phyloP scores from a whole-genome alignment of 2,888 invertebrate genomes.

The Dasypogon diadema region DNA sequence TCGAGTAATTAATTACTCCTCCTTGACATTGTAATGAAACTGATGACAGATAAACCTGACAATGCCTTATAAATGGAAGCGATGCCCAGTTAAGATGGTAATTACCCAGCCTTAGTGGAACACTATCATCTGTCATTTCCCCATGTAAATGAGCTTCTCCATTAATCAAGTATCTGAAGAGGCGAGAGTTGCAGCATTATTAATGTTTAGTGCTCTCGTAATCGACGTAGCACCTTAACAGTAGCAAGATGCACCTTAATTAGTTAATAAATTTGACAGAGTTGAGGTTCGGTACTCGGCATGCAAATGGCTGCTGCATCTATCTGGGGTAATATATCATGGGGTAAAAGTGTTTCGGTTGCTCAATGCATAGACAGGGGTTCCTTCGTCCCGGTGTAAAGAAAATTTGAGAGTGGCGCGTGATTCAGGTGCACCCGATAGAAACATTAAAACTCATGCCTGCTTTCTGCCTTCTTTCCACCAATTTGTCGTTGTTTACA shows the following conservation, averaged over 20 bases:
- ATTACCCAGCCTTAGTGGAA: conserved; percentile 50
- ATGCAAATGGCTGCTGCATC: conserved; percentile 2
- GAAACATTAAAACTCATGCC: too few species aligned
- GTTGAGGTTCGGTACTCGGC: conserved; percentile 7
- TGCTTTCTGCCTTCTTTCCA: neutral
- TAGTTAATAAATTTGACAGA: conserved; percentile 45
- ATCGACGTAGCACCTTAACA: conserved; percentile 43
- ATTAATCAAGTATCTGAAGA: conserved; percentile 51
- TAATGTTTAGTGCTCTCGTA: conserved; percentile 40
- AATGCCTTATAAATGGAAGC: conserved; percentile 53
- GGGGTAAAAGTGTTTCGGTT: neutral
- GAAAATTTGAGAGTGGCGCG: too few species aligned
- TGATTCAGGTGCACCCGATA: neutral
- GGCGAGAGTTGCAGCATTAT: conserved; percentile 38
- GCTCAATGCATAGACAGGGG: neutral
- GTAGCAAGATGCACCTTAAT: conserved; percentile 44
- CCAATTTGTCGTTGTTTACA: conserved; percentile 24
- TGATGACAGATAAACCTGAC: conserved; percentile 51
- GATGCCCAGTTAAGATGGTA: conserved; percentile 52
- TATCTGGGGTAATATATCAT: conserved; percentile 18
- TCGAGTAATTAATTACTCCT: conserved; percentile 51
- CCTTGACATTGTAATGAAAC: conserved; percentile 51
- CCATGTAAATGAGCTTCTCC: conserved; percentile 52
- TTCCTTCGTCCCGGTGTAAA: neutral
- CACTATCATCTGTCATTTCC: conserved; percentile 53